Evolutionary conservation across 2,113 vertebrate genomes (phyloP).

Genomic region (Cyprinus carpio): DNA sequence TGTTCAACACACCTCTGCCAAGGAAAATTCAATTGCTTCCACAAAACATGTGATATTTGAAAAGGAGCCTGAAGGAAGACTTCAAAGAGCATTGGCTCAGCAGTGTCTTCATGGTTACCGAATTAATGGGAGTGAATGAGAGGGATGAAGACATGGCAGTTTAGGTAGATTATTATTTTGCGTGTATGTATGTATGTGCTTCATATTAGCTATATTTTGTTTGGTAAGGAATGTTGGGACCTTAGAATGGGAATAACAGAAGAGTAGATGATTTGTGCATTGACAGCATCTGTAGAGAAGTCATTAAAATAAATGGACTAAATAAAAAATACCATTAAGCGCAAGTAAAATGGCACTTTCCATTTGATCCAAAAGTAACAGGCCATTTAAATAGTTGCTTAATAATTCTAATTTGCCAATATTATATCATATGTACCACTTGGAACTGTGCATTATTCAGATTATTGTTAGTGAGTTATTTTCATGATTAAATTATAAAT

Average conservation of each 20-base stretch:
- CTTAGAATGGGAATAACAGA: neutral
- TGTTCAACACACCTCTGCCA: constrained; percentile 32
- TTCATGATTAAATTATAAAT: too few relatives aligned
- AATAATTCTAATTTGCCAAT: too few relatives aligned
- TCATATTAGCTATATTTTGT: constrained; percentile 10
- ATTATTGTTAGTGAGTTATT: too few relatives aligned
- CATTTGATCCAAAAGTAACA: too few relatives aligned
- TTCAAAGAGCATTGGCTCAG: constrained; percentile 23
- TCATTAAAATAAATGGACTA: neutral
- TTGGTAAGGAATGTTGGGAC: neutral
- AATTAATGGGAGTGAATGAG: constrained; percentile 32
- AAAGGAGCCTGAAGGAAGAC: constrained; percentile 30
- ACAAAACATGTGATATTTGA: constrained; percentile 43
- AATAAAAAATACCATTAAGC: neutral
- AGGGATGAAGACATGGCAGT: constrained; percentile 37
- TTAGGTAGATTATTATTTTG: constrained; percentile 24
- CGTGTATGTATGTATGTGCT: neutral
- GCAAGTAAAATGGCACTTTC: too few relatives aligned
- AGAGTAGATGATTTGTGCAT: neutral
- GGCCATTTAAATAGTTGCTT: too few relatives aligned
- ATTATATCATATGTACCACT: too few relatives aligned
- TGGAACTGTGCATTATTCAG: too few relatives aligned
- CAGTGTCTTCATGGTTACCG: constrained; percentile 32
- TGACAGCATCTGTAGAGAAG: neutral
- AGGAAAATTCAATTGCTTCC: constrained; percentile 44